A percentile compares a stretch with the other conserved stretches of the same genome.
phyloP scores from a whole-genome alignment of 2,797 vertebrate genomes.

The Kryptolebias ocellatus region DNA sequence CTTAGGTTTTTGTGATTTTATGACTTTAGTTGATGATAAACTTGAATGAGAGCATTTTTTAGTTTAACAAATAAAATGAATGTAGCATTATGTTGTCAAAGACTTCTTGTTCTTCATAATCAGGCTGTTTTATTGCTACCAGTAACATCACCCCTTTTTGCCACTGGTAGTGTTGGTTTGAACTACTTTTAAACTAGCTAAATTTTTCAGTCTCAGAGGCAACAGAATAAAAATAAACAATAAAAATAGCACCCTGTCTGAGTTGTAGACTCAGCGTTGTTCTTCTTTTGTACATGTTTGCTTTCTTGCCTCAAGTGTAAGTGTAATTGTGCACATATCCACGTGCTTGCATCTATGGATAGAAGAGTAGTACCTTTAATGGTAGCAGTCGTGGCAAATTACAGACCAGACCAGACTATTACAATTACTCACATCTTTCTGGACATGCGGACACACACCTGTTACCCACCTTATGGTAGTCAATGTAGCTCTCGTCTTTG shows the following conservation, averaged over 20 bases:
- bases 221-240: not conserved
- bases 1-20: not conserved
- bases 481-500: slow-evolving; percentile 20
- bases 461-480: slow-evolving; percentile 49
- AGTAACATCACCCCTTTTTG: no score
- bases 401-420: slow-evolving; percentile 53
- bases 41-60: not conserved
- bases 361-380: slow-evolving; percentile 49
- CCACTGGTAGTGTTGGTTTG: not conserved
- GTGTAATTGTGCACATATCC: slow-evolving; percentile 12
- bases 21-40: not conserved
- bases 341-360: slow-evolving; percentile 28
- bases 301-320: slow-evolving; percentile 32
- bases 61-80: not conserved
- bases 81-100: not conserved
- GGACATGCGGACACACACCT: slow-evolving; percentile 62
- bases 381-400: slow-evolving; percentile 61
- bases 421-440: slow-evolving; percentile 37
- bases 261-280: slow-evolving; percentile 8
- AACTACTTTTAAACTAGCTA: not conserved
- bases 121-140: not conserved
- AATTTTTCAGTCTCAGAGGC: not conserved
- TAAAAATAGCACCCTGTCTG: not conserved
- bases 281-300: slow-evolving; percentile 19
- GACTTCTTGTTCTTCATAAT: not conserved